A percentile compares a stretch with the other conserved stretches of the same genome.
Conservation (phyloP, 2,888 invertebrate species). For the Tetropium fuscum region DNA sequence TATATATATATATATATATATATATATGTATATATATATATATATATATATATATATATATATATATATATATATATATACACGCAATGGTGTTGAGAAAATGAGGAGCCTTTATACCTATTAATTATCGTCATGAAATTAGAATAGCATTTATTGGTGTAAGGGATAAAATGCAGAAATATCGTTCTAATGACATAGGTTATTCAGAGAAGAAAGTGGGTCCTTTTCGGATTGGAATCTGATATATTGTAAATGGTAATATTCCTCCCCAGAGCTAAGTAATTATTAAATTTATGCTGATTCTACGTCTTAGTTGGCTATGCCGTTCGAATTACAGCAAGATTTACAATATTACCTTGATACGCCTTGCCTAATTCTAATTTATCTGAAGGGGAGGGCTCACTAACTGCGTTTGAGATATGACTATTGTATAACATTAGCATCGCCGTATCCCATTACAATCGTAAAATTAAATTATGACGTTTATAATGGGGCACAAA, state of each 20-base stretch:
- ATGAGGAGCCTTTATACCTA: too few species aligned
- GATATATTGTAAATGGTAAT: constrained; percentile 45
- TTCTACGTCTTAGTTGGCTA: constrained; percentile 67
- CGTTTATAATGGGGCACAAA: constrained; percentile 54
- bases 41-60: too few species aligned
- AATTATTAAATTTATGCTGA: constrained; percentile 70
- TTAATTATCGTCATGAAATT: too few species aligned
- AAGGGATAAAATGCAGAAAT: too few species aligned
- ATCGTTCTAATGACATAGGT: too few species aligned
- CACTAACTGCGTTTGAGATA: constrained; percentile 57
- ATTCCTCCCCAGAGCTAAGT: constrained; percentile 61
- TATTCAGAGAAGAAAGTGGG: constrained; percentile 8
- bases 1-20: too few species aligned
- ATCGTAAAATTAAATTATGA: constrained; percentile 64
- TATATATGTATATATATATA: too few species aligned
- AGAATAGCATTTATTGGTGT: too few species aligned
- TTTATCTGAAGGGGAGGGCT: constrained; percentile 61
- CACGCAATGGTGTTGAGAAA: too few species aligned
- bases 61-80: too few species aligned
- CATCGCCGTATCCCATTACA: constrained; percentile 56
- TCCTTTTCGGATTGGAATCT: constrained; percentile 16
- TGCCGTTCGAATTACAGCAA: constrained; percentile 66
- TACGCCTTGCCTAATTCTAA: constrained; percentile 67
- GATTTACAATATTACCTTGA: constrained; percentile 69
- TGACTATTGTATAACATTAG: constrained; percentile 60